Evolutionary conservation across 2,888 invertebrate species (phyloP), one percentile per base, ranked within the genome.

Genomic region (Epistrophe eligans): DNA sequence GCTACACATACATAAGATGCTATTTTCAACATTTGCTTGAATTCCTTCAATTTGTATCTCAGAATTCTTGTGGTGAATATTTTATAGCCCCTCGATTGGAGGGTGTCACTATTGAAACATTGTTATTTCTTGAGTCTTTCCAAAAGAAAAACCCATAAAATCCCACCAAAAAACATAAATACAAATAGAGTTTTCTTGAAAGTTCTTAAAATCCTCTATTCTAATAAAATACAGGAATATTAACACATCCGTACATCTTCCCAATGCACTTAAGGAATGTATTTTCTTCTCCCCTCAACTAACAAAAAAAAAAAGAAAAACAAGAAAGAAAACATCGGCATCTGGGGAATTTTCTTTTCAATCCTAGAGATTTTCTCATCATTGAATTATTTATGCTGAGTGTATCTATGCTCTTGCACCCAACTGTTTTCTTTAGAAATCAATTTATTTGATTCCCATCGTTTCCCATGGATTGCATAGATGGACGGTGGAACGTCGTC

Each of bases 381-480:
- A 73, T 73, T 77, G 77, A 70, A 67, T 72, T n/a, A 55, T 43
- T 71, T 64, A 60, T 19, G 24, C 17, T 48, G 13, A 64, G 45
- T 62, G 72, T 67, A 40, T 57, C 55, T 55, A 19, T 58, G 52
- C 50, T 60, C 60, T n/a, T 19, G 80, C 66, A 58, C 45, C 66
- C 60, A 45, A 79, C 74, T 76, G 84, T 74, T 57, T 52, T 79
- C 76, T 66, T 64, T 48, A 72, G 62, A 81, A 81, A 81, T 85
- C 84, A 77, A 85, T 85, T 85, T 66, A 58, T 57, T 72, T 58
- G 76, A 77, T 80, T 77, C 74, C 48, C 73, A 79, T 77, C 43
- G 67, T 52, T 85, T 77, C 76, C 40, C 32, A 52, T 48, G 76
- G 73, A 35, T 38, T 66, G 52, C 52, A 52, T 55, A 28, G 55